Conservation (phyloP, 2,113 vertebrate species). For the Jacana jacana region DNA sequence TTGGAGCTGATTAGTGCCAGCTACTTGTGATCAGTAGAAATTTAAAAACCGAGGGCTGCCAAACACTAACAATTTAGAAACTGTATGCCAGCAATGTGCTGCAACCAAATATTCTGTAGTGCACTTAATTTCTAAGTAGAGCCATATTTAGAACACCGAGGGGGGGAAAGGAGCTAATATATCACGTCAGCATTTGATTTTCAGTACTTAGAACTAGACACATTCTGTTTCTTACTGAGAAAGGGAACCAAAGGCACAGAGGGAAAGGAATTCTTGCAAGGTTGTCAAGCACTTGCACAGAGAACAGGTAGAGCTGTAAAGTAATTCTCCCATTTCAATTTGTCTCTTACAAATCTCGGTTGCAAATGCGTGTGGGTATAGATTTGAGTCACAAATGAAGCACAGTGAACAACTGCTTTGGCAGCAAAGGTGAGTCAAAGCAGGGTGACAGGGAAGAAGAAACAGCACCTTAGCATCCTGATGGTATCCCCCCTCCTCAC, state of each 20-base stretch:
- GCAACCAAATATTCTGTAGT: slow-evolving; percentile 41
- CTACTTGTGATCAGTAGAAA: slow-evolving; percentile 47
- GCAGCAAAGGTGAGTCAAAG: slow-evolving; percentile 34
- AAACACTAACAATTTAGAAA: slow-evolving; percentile 66
- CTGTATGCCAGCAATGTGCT: slow-evolving; percentile 45
- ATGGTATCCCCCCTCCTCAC: background rate
- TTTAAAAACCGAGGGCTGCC: slow-evolving; percentile 62
- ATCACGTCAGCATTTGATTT: slow-evolving; percentile 47
- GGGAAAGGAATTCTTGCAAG: background rate
- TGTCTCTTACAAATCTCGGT: slow-evolving; percentile 41
- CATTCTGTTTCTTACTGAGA: slow-evolving; percentile 18
- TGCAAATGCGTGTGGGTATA: background rate
- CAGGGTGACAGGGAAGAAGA: rapidly evolving
- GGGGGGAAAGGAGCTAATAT: background rate
- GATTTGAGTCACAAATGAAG: slow-evolving; percentile 32
- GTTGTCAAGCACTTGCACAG: background rate
- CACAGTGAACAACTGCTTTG: background rate
- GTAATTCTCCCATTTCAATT: slow-evolving; percentile 36
- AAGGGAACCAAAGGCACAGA: slow-evolving; percentile 26
- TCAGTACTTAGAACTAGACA: background rate
- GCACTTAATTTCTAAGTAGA: slow-evolving; percentile 58
- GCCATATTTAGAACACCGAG: slow-evolving; percentile 39
- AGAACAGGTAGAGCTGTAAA: slow-evolving; percentile 54
- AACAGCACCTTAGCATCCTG: background rate
- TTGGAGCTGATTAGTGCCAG: slow-evolving; percentile 48